Evolutionary conservation across 2,797 vertebrate genomes (phyloP), one percentile per base, ranked within the genome.

Genomic region (Enteromius viviparus): DNA sequence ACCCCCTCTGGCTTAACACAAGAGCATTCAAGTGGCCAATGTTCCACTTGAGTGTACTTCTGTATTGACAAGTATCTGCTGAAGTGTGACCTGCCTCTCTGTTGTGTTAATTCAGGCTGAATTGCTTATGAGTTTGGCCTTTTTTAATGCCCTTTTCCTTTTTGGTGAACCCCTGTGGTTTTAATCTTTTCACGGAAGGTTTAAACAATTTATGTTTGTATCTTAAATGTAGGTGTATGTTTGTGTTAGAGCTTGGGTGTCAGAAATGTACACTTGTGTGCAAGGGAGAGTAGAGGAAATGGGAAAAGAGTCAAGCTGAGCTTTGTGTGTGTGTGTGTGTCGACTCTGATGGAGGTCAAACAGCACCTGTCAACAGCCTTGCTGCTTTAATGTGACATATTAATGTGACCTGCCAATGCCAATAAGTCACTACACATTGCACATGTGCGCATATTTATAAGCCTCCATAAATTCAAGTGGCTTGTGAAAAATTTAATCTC

Each of bases 401-500:
- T 95, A 93, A 95, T 92, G 91, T 89, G 87, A 89, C 89, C 92
- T 93, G 93, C 91, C 93, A 91, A 87, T 89, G 91, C 90, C 93
- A 94, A 92, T 93, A 93, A 92, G 89, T 93, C 92, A 87, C 84
- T 88, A 91, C 91, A 91, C 91, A 90, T 86, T 88, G 90, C 91
- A 92, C 93, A 94, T 92, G 91, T 94, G 93, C 84, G 87, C 89
- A 91, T 91, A 91, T 94, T 94, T 93, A 94, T 93, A 91, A 89
- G 87, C 89, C 89, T 88, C 92, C 87, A 92, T 93, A 91, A 93
- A 91, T 90, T 93, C 88, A 90, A 88, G 89, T 90, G 91, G 75
- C 83, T 92, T 87, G 87, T 92, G 89, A 93, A 93, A 92, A 91
- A 93, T 92, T 87, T 89, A 92, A 92, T 82, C 89, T 85, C 84